A percentile compares a stretch with the other conserved stretches of the same genome.
phyloP scores from a whole-genome alignment of 2,113 vertebrate genomes.

The Uria lomvia region DNA sequence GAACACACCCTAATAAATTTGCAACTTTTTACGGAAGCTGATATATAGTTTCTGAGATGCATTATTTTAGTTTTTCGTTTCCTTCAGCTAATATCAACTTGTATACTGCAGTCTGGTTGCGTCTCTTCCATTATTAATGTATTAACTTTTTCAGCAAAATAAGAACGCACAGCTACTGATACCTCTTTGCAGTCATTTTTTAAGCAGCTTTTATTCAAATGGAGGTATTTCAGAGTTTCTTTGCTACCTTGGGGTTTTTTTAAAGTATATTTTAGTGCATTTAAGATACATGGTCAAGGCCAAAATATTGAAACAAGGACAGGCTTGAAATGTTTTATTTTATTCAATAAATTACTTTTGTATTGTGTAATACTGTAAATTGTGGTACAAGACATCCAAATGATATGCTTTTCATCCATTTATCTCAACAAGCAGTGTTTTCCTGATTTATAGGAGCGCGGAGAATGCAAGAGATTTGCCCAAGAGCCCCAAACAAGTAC shows the following conservation, averaged over 20 bases:
- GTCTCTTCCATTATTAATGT: neutral
- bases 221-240: neutral
- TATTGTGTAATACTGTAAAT: neutral
- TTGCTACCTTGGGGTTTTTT: neutral
- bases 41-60: fast-evolving
- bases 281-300: neutral
- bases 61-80: neutral
- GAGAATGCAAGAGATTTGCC: neutral
- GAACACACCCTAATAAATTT: neutral
- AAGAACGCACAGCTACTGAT: neutral
- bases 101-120: neutral
- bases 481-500: neutral
- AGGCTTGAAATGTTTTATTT: neutral
- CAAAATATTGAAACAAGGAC: neutral
- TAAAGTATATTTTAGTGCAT: neutral
- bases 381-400: neutral
- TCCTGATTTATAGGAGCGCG: neutral
- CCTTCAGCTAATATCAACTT: neutral
- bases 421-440: neutral
- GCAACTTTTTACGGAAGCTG: neutral
- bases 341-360: neutral
- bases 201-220: neutral
- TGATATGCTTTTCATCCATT: fast-evolving
- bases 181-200: neutral
- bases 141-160: neutral